These are phyloP conservation scores for Drosophila pseudoobscura DNA, from an alignment of 1,140 invertebrate species.

Conservation along the genomic window DNA sequence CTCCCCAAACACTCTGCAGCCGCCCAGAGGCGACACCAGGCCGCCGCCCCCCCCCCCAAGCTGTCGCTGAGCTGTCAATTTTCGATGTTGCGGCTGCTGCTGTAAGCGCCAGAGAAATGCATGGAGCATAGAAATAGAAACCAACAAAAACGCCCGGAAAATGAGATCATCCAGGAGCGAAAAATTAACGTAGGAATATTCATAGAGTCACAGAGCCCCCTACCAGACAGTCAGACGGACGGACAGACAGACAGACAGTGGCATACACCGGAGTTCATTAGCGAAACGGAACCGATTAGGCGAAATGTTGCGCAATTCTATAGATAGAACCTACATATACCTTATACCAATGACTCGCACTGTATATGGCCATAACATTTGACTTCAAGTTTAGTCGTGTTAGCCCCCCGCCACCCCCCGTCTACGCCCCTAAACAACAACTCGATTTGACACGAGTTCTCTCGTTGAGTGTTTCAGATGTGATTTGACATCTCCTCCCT, in stretches of 20 bases:
- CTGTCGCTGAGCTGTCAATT: constrained; percentile 65
- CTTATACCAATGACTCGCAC: too few species aligned
- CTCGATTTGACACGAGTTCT: constrained; percentile 21
- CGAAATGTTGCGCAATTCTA: too few species aligned
- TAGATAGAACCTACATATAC: too few species aligned
- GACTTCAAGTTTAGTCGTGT: too few species aligned
- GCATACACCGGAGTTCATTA: too few species aligned
- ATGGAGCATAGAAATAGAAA: constrained; percentile 29
- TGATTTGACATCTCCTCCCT: constrained; percentile 57
- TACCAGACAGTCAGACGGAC: too few species aligned
- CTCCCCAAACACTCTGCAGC: neutral
- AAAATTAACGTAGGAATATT: neutral
- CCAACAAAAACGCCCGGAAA: neutral
- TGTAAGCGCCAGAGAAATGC: constrained; percentile 10
- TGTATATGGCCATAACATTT: too few species aligned
- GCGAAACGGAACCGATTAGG: too few species aligned
- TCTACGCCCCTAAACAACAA: too few species aligned
- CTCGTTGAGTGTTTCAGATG: constrained; percentile 62
- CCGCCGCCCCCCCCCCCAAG: neutral
- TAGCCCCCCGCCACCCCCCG: too few species aligned
- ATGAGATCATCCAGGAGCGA: constrained; percentile 10
- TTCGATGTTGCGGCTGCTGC: constrained; percentile 44
- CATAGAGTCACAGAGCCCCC: too few species aligned
- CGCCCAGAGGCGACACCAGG: neutral
- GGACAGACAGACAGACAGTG: too few species aligned